phyloP scores from a whole-genome alignment of 1,140 invertebrate species.

The Choristoneura fumiferana region DNA sequence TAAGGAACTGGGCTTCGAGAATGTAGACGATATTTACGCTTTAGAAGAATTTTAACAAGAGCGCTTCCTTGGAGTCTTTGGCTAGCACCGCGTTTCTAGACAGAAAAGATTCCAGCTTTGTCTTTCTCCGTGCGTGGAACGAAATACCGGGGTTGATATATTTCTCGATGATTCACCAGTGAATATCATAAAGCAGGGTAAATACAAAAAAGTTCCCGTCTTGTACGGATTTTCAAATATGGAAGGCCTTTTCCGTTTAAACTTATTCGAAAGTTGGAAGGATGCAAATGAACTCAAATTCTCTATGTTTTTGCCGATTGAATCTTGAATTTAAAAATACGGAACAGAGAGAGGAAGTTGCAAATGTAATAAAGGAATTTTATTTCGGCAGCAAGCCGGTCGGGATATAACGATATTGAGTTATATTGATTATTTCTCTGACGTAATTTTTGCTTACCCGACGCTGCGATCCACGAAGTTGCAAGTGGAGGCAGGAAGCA shows the following conservation, averaged over 20 bases:
- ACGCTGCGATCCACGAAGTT: conserved; percentile 37
- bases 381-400: conserved; percentile 45
- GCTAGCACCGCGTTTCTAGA: conserved; percentile 27
- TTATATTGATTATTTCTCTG: conserved; percentile 48
- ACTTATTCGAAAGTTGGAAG: conserved; percentile 38
- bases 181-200: conserved; percentile 45
- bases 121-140: conserved; percentile 49
- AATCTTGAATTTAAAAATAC: conserved; percentile 45
- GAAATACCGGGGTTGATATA: conserved; percentile 30
- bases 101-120: conserved; percentile 31
- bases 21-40: conserved; percentile 36
- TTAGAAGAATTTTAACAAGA: conserved; percentile 52
- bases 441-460: conserved; percentile 42
- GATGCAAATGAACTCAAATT: conserved; percentile 52
- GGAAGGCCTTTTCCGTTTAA: conserved; percentile 46
- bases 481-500: conserved; percentile 40
- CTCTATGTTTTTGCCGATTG: conserved; percentile 46
- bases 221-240: conserved; percentile 48
- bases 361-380: conserved; percentile 40
- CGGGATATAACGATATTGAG: conserved; percentile 31
- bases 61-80: conserved; percentile 31
- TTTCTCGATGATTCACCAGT: conserved; percentile 47
- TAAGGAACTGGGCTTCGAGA: conserved; percentile 28
- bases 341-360: conserved; percentile 37
- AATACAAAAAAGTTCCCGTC: conserved; percentile 43